Conservation (phyloP, 2,888 invertebrate genomes). For the Isoperla grammatica region DNA sequence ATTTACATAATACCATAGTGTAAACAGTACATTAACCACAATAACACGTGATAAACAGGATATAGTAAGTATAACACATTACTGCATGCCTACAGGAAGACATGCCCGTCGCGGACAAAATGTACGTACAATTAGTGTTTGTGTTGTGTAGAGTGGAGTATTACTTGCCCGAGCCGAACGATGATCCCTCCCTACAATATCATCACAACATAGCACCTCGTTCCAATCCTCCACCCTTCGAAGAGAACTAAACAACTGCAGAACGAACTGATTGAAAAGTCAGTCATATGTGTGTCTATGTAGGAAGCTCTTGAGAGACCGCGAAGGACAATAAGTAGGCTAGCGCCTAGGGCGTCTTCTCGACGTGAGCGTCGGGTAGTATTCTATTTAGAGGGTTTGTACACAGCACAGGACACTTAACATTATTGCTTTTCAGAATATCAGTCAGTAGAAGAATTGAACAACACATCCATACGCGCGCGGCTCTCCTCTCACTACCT, state of each 20-base stretch:
- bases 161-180: constrained; percentile 21
- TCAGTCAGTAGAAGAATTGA: constrained; percentile 28
- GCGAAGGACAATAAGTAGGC: too few species aligned
- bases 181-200: constrained; percentile 21
- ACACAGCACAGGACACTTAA: constrained; percentile 19
- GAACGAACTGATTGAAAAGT: too few species aligned
- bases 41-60: constrained; percentile 32
- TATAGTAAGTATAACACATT: constrained; percentile 27
- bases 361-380: background rate
- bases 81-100: constrained; percentile 34
- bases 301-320: too few species aligned
- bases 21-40: constrained; percentile 33
- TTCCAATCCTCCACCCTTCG: background rate
- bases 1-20: constrained; percentile 33
- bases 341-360: too few species aligned
- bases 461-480: constrained; percentile 8
- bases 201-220: constrained; percentile 11
- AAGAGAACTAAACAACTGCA: background rate
- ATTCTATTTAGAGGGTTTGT: background rate
- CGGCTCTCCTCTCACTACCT: too few species aligned
- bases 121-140: constrained; percentile 23
- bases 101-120: constrained; percentile 31
- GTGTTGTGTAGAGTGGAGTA: constrained; percentile 13
- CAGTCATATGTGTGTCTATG: too few species aligned
- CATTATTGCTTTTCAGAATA: constrained; percentile 31